Conservation (phyloP, 2,113 vertebrate genomes). For the Leuciscus idus region DNA sequence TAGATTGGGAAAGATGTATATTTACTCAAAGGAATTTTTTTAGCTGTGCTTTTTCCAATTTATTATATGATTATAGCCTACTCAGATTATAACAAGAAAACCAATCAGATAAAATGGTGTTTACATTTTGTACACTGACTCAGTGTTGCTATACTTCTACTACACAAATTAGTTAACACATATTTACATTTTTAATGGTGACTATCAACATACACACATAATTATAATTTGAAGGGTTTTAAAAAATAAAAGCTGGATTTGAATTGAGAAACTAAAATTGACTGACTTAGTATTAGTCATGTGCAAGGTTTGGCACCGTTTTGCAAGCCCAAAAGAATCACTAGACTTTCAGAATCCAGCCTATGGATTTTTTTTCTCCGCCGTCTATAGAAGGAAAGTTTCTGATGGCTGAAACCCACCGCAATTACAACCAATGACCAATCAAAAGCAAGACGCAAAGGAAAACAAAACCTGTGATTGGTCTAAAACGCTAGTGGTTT, state of each 20-base stretch:
- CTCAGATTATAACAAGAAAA: too few relatives aligned
- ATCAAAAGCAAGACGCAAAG: conserved; percentile 67
- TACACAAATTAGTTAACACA: not conserved
- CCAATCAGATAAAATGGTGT: too few relatives aligned
- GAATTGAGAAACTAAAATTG: not conserved
- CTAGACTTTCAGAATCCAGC: not conserved
- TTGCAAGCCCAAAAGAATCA: too few relatives aligned
- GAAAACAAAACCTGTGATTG: conserved; percentile 79
- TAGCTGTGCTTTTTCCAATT: not conserved
- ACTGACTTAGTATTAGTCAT: not conserved
- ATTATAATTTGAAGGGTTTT: not conserved
- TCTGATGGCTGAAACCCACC: conserved; percentile 43
- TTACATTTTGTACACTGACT: not conserved
- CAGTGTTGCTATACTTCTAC: not conserved
- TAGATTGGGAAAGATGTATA: not conserved
- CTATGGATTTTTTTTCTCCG: conserved; percentile 1
- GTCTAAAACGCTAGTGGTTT: conserved; percentile 69
- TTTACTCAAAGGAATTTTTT: not conserved
- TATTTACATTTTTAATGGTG: not conserved
- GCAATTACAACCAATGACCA: conserved; percentile 53
- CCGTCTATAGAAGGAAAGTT: conserved; percentile 43
- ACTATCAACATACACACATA: not conserved
- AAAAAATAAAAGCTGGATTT: not conserved
- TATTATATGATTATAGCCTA: not conserved
- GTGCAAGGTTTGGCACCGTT: not conserved